Evolutionary conservation across 23 tunicate genomes (phyloP).

Genomic region (Clavelina lepadiformis): DNA sequence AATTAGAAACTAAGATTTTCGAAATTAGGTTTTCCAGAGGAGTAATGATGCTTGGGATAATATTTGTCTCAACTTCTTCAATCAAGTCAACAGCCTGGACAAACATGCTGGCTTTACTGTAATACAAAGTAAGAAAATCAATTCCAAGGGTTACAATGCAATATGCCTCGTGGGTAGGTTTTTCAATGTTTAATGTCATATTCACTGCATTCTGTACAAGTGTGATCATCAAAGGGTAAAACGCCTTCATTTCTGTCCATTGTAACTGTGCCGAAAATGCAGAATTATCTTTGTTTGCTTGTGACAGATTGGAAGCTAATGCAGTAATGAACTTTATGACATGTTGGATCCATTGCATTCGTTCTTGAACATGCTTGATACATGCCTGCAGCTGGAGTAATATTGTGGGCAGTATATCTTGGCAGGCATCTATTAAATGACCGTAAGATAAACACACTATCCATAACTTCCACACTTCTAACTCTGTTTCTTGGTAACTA

Average conservation of each 20-base stretch:
- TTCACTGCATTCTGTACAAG: background rate
- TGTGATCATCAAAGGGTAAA: background rate
- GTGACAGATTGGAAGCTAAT: background rate
- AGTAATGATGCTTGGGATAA: too few species aligned
- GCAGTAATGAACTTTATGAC: constrained; percentile 8
- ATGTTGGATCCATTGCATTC: constrained; percentile 7
- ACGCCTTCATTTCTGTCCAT: background rate
- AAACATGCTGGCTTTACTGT: too few species aligned
- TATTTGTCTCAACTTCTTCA: too few species aligned
- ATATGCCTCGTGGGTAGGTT: too few species aligned
- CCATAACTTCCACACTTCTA: constrained; percentile 58
- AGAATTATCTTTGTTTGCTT: background rate
- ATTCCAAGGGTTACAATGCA: too few species aligned
- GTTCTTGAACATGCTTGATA: background rate
- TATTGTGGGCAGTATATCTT: background rate
- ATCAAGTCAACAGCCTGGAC: too few species aligned
- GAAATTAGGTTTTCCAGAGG: too few species aligned
- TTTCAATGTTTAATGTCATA: background rate
- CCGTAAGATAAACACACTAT: constrained; percentile 49
- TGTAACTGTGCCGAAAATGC: background rate
- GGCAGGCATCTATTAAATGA: constrained; percentile 1
- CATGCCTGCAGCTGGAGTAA: constrained; percentile 4
- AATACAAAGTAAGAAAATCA: too few species aligned
- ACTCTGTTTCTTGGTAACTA: too few species aligned
- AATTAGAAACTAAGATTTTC: too few species aligned